These are phyloP conservation scores for Beaufortia kweichowensis DNA, from an alignment of 2,113 vertebrate genomes.

Conservation along the genomic window DNA sequence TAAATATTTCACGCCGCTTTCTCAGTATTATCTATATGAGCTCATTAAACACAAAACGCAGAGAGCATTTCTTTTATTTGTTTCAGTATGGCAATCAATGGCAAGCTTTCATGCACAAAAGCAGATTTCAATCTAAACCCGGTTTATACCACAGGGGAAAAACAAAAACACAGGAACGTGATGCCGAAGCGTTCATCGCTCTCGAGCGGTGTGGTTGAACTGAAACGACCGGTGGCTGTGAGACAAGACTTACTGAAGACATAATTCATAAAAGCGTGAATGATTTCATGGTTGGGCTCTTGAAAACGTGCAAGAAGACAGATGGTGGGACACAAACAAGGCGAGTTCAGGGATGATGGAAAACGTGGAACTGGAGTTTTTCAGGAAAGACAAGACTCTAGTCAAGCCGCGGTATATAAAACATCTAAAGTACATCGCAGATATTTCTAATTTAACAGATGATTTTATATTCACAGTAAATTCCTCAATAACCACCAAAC, in stretches of 20 bases:
- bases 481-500: too few relatives aligned
- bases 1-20: conserved; percentile 3
- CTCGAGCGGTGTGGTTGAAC: conserved; percentile 62
- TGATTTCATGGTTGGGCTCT: conserved; percentile 72
- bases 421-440: too few relatives aligned
- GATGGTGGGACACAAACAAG: conserved; percentile 55
- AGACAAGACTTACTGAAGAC: conserved; percentile 74
- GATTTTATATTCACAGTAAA: too few relatives aligned
- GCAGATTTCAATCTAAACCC: background rate
- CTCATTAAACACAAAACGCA: conserved; percentile 9
- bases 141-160: background rate
- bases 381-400: too few relatives aligned
- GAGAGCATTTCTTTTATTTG: conserved; percentile 10
- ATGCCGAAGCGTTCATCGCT: background rate
- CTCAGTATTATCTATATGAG: conserved; percentile 9
- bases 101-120: background rate
- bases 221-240: conserved; percentile 56
- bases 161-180: background rate
- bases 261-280: conserved; percentile 67
- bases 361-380: background rate
- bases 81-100: background rate
- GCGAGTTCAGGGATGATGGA: background rate
- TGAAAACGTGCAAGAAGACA: conserved; percentile 68
- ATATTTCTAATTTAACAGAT: too few relatives aligned
- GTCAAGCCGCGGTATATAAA: too few relatives aligned